Percentiles rank a stretch among this genome's conserved stretches.
phyloP scores from a whole-genome alignment of 2,888 invertebrate genomes.

The Catocala nupta region DNA sequence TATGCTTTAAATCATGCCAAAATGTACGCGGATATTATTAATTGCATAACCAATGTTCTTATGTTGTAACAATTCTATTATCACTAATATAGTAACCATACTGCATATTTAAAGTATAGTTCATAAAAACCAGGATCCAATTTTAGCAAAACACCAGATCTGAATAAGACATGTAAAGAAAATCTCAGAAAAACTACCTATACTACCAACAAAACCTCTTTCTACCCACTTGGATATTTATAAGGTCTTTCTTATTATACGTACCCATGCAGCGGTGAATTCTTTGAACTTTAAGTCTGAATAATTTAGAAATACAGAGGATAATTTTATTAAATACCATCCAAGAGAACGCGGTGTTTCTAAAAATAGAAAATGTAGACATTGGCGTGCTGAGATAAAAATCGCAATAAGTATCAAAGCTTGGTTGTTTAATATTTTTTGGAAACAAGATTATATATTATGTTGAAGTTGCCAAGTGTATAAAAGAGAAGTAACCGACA shows the following conservation, averaged over 20 bases:
- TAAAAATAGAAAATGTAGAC: not conserved
- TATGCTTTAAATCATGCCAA: too few relatives aligned
- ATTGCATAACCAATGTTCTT: too few relatives aligned
- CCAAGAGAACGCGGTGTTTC: not conserved
- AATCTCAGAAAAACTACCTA: conserved; percentile 22
- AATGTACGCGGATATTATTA: too few relatives aligned
- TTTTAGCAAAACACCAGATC: conserved; percentile 23
- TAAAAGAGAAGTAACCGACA: too few relatives aligned
- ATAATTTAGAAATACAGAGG: not conserved
- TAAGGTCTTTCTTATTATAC: conserved; percentile 18
- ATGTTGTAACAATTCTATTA: too few relatives aligned
- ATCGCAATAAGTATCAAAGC: too few relatives aligned
- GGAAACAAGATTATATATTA: too few relatives aligned
- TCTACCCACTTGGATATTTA: conserved; percentile 34
- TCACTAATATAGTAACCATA: too few relatives aligned
- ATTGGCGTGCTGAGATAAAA: too few relatives aligned
- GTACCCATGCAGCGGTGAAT: conserved; percentile 2
- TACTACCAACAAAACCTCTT: conserved; percentile 14
- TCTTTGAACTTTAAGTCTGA: not conserved
- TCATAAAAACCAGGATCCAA: conserved; percentile 20
- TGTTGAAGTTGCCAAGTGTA: too few relatives aligned
- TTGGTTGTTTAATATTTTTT: too few relatives aligned
- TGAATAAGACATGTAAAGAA: conserved; percentile 24
- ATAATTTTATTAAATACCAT: conserved; percentile 2
- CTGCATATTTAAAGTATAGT: conserved; percentile 20